Conservation (phyloP, 30 jellyfish, hydroid and myxozoan genomes). For the Haliclystus octoradiatus region DNA sequence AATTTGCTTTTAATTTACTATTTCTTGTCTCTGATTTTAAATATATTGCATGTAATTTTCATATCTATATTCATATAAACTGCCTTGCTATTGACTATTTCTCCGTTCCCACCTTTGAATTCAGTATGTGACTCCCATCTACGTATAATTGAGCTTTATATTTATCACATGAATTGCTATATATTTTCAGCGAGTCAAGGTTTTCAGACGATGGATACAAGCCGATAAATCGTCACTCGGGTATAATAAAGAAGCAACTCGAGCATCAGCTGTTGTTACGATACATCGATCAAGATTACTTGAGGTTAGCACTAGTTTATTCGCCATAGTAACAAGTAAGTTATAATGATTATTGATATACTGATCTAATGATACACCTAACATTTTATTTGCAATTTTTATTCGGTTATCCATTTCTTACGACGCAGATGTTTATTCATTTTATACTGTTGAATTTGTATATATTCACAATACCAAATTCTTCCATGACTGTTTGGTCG, state of each 20-base stretch:
- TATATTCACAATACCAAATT: no score
- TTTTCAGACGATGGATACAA: slow-evolving; percentile 59
- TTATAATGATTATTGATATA: no score
- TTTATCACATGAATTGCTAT: neutral
- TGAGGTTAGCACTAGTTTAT: slow-evolving; percentile 31
- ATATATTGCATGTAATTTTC: neutral
- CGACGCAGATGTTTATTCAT: no score
- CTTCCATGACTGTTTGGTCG: no score
- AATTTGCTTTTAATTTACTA: neutral
- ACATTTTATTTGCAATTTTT: no score
- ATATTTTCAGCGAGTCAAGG: slow-evolving; percentile 49
- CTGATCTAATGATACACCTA: no score
- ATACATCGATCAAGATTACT: slow-evolving; percentile 51
- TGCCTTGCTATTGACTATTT: neutral
- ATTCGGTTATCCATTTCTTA: no score
- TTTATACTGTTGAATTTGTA: no score
- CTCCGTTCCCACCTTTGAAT: neutral
- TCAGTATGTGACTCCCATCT: neutral
- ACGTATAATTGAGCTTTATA: neutral
- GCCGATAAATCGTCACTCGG: slow-evolving; percentile 76
- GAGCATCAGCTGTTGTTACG: slow-evolving; percentile 73
- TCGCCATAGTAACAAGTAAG: no score
- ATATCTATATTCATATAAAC: neutral
- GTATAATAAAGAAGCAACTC: slow-evolving; percentile 55
- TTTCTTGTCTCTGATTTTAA: neutral